phyloP scores from a whole-genome alignment of 2,888 invertebrate genomes.

The Caenorhabditis afra region DNA sequence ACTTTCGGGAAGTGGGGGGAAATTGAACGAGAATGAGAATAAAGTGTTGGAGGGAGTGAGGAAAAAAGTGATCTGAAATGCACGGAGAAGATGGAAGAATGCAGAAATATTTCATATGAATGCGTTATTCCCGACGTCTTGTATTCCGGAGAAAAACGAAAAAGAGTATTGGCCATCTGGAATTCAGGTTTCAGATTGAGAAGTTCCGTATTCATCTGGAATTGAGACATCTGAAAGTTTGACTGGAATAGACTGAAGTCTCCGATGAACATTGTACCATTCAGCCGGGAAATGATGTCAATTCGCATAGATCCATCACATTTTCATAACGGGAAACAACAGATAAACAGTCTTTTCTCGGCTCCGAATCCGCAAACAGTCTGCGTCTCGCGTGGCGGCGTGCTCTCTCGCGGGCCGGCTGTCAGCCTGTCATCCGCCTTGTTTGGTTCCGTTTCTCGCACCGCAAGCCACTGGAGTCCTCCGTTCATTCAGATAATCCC shows the following conservation, averaged over 20 bases:
- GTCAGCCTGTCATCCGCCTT: constrained; percentile 55
- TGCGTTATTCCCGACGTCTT: too few relatives aligned
- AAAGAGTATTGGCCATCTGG: too few relatives aligned
- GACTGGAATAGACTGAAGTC: too few relatives aligned
- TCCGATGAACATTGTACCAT: too few relatives aligned
- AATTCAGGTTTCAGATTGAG: too few relatives aligned
- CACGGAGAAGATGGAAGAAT: too few relatives aligned
- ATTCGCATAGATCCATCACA: constrained; percentile 13
- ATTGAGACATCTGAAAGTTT: too few relatives aligned
- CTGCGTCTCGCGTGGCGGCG: constrained; percentile 18
- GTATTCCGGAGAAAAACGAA: too few relatives aligned
- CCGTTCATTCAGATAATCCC: constrained; percentile 19
- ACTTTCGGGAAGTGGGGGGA: constrained; percentile 53
- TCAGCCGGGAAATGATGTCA: constrained; percentile 33
- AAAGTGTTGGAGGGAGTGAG: too few relatives aligned
- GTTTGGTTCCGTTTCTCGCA: constrained; percentile 47
- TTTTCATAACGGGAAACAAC: constrained; percentile 13
- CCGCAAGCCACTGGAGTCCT: constrained; percentile 12
- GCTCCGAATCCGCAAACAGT: constrained; percentile 49
- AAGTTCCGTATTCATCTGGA: too few relatives aligned
- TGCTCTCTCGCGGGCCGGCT: constrained; percentile 36
- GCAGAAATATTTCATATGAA: too few relatives aligned
- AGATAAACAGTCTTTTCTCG: constrained; percentile 31
- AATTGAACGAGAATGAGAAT: background rate
- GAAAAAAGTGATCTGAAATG: too few relatives aligned